These are phyloP conservation scores for Gonioctena quinquepunctata DNA, from an alignment of 1,140 invertebrate species.

Conservation along the genomic window DNA sequence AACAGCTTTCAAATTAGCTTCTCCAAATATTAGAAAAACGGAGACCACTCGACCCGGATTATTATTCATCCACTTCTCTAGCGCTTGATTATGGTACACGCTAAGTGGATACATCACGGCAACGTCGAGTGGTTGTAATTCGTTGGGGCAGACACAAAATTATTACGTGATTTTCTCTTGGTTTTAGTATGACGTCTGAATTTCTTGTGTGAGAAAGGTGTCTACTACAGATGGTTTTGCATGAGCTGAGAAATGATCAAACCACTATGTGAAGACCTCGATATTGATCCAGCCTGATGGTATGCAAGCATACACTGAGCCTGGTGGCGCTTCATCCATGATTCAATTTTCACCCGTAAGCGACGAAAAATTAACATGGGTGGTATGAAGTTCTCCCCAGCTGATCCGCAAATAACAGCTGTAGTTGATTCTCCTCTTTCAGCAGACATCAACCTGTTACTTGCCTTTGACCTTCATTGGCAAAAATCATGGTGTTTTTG, in stretches of 20 bases:
- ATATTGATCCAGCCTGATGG: constrained; percentile 48
- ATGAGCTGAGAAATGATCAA: constrained; percentile 44
- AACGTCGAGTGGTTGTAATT: constrained; percentile 17
- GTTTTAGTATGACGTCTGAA: constrained; percentile 36
- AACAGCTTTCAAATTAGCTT: too few relatives aligned
- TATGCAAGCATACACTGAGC: constrained; percentile 39
- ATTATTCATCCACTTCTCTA: neutral
- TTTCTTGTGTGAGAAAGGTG: constrained; percentile 44
- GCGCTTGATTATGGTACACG: neutral
- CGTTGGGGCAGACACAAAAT: constrained; percentile 17
- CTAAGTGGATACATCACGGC: constrained; percentile 2
- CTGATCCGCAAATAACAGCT: constrained; percentile 26
- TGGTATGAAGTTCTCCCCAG: constrained; percentile 29
- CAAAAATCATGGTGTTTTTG: too few relatives aligned
- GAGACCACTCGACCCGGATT: neutral
- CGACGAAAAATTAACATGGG: constrained; percentile 43
- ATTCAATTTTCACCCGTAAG: constrained; percentile 32
- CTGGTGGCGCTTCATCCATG: constrained; percentile 41
- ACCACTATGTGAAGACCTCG: constrained; percentile 35
- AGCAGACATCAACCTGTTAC: too few relatives aligned
- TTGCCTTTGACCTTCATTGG: too few relatives aligned
- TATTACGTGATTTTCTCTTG: constrained; percentile 32
- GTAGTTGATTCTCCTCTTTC: constrained; percentile 15
- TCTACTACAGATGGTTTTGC: constrained; percentile 36
- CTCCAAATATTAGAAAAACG: too few relatives aligned